Base-by-base conservation (phyloP, 2,888 invertebrate genomes). In the Pimpla rufipes region DNA sequence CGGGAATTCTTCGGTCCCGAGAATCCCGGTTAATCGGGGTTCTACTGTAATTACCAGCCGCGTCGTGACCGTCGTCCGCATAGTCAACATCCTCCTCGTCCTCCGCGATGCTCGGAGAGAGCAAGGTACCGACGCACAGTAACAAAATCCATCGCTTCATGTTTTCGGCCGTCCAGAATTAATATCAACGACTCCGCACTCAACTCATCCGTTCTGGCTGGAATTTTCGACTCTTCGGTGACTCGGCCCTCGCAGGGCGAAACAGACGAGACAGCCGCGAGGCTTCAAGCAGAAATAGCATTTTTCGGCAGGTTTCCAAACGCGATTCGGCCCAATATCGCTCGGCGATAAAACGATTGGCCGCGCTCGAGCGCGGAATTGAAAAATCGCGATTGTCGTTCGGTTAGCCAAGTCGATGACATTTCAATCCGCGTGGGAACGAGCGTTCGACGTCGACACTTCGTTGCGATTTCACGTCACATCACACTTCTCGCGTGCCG, bases 81-180 rank as follows among this genome's bases (percentile, higher is more conserved):
- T 68, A 62, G 18, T 81, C 76, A 45, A 35, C 35, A 55, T 57
- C 57, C 13, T 64, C 70, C 5, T 10, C 57, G 21, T 29, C 62
- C 11, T 42, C 64, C 13, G 67, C 59, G 16, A 35, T 21, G 13
- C 21, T 67, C 18, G 67, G 35, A 4, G 40, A 35, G 8, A 75
- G 11, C 5, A 66, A 59, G 10, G 35, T 52, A 29, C 18, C 62
- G 35, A 79, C 21, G 45, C 55, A 66, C 18, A 79, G 23, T 23
- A 73, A 2, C 4, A 67, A 40, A 10, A 42, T 42, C 75, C 70
- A 79, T 79, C 62, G 79, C 35, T 16, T 67, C 83, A 83, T 79
- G n/a, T 52, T 83, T 67, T 2, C 2, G 42, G 8, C 13, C 8
- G 45, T 59, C 52, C 10, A 13, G 37, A 16, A 29, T 50, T 8